phyloP scores from a whole-genome alignment of 2,888 invertebrate species.

The Xiphydria camelus region DNA sequence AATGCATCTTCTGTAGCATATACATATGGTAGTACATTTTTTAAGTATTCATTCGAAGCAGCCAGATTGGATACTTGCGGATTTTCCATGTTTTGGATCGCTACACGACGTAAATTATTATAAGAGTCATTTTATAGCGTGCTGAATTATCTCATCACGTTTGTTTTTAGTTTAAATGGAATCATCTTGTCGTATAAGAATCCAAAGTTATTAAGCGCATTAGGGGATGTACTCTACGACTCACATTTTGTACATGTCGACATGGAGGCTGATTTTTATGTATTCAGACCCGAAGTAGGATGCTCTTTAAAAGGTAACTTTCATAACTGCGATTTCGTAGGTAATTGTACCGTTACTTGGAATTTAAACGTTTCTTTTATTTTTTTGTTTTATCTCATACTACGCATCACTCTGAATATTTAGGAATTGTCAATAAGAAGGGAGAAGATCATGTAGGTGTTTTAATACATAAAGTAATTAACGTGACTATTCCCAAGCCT shows the following conservation, averaged over 20 bases:
- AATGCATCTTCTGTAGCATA: too few species aligned
- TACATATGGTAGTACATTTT: too few species aligned
- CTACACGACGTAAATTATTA: too few species aligned
- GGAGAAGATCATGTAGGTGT: constrained; percentile 69
- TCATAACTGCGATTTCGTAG: too few species aligned
- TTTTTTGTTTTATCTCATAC: too few species aligned
- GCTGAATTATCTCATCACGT: too few species aligned
- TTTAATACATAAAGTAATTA: constrained; percentile 71
- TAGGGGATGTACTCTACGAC: constrained; percentile 67
- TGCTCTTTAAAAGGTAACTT: constrained; percentile 62
- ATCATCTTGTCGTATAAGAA: constrained; percentile 71
- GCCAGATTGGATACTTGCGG: neutral
- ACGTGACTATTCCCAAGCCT: constrained; percentile 69
- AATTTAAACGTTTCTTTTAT: too few species aligned
- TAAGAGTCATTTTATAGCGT: too few species aligned
- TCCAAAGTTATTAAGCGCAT: constrained; percentile 62
- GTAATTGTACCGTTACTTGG: too few species aligned
- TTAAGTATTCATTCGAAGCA: neutral
- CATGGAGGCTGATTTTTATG: constrained; percentile 71
- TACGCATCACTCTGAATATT: too few species aligned
- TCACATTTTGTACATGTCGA: constrained; percentile 68
- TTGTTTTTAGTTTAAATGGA: constrained; percentile 65
- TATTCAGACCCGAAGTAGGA: constrained; percentile 69
- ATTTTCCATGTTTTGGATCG: too few species aligned
- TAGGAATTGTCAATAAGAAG: constrained; percentile 69